Conservation (phyloP, 2,113 vertebrate species). For the Tauraco erythrolophus region DNA sequence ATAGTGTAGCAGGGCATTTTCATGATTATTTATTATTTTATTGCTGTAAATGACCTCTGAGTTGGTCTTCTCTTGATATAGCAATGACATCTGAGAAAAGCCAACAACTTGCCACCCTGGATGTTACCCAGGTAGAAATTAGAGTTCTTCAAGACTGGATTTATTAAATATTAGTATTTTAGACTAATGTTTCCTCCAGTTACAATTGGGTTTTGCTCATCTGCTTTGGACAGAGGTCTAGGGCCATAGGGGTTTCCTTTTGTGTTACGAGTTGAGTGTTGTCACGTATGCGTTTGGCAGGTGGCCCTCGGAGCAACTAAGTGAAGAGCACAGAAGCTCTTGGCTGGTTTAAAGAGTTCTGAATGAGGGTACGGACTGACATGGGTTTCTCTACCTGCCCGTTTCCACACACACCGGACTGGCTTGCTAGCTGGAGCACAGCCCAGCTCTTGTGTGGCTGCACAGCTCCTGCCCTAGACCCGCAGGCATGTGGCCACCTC, state of each 20-base stretch:
- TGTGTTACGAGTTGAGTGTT: not conserved
- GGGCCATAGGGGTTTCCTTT: not conserved
- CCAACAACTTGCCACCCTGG: not conserved
- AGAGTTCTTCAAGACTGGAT: not conserved
- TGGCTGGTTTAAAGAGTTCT: not conserved
- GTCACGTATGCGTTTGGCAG: not conserved
- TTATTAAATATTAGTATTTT: not conserved
- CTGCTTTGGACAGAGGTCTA: not conserved
- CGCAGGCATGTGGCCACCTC: not conserved
- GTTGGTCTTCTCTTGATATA: not conserved
- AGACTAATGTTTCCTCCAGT: not conserved
- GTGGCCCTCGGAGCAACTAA: not conserved
- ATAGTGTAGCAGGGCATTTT: not conserved
- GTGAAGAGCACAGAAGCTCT: not conserved
- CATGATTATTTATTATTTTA: not conserved
- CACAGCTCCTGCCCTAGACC: not conserved
- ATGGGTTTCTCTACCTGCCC: not conserved
- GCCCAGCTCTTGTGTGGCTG: not conserved
- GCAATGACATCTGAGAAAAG: not conserved
- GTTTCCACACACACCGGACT: accelerated
- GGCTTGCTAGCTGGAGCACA: not conserved
- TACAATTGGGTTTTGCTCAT: not conserved
- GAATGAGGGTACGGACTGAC: too few species aligned
- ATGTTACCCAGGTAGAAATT: not conserved
- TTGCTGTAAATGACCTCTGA: not conserved